Conservation (phyloP, 2,797 vertebrate species). For the Urosaurus nigricauda region DNA sequence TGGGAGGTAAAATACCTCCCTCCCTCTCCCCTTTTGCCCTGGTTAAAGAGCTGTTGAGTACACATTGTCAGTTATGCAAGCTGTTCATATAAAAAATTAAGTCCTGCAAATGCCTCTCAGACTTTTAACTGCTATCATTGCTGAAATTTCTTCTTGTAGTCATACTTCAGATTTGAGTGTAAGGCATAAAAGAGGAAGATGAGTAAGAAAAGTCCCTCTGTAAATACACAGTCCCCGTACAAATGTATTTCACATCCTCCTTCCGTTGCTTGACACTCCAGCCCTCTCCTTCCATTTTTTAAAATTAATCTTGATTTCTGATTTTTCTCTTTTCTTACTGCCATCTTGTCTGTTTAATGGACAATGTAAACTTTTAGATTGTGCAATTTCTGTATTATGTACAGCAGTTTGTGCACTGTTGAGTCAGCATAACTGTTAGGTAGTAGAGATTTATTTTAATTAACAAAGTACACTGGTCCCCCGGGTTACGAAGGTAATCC, state of each 20-base stretch:
- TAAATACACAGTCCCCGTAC: neutral
- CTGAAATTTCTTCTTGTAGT: neutral
- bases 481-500: too few relatives aligned
- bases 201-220: neutral
- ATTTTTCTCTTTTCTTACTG: neutral
- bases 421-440: neutral
- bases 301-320: neutral
- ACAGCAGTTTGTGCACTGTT: neutral
- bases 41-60: neutral
- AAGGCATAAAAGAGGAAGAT: neutral
- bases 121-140: neutral
- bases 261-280: neutral
- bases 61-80: neutral
- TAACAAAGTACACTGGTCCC: too few relatives aligned
- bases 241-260: neutral
- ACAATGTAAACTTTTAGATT: neutral
- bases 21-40: neutral
- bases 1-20: neutral
- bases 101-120: neutral
- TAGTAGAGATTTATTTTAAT: neutral
- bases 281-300: too few relatives aligned
- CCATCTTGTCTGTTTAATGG: neutral
- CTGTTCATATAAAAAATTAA: neutral
- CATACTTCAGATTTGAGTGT: neutral
- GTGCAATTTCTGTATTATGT: neutral